These are phyloP conservation scores for Drosophila erecta DNA, from an alignment of 1,140 invertebrate genomes.

Conservation along the genomic window DNA sequence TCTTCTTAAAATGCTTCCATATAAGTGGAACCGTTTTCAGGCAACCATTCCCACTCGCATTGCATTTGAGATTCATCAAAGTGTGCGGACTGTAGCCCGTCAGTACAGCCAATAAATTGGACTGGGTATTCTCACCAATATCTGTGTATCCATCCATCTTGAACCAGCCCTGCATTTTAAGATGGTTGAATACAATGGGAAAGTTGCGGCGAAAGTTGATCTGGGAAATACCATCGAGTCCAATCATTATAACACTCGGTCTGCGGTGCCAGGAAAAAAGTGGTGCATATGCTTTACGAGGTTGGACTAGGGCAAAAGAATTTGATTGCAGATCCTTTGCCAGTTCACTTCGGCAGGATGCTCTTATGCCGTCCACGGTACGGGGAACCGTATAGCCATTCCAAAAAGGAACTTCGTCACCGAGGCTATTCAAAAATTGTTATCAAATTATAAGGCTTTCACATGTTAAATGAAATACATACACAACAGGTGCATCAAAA, in stretches of 20 bases:
- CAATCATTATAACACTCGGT: slow-evolving; percentile 88
- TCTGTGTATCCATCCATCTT: slow-evolving; percentile 85
- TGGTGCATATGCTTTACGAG: background rate
- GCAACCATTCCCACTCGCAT: slow-evolving; percentile 50
- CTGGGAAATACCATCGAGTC: slow-evolving; percentile 92
- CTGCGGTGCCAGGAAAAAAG: background rate
- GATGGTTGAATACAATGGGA: slow-evolving; percentile 88
- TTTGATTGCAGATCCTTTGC: slow-evolving; percentile 1
- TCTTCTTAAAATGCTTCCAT: slow-evolving; percentile 90
- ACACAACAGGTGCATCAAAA: background rate
- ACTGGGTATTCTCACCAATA: slow-evolving; percentile 89
- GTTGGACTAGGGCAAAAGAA: slow-evolving; percentile 14
- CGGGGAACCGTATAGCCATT: slow-evolving; percentile 8
- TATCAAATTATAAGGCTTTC: background rate
- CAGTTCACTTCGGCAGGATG: slow-evolving; percentile 1
- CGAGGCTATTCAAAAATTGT: background rate
- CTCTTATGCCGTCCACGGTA: background rate
- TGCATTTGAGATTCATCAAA: slow-evolving; percentile 86
- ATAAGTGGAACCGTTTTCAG: slow-evolving; percentile 85
- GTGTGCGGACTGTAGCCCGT: slow-evolving; percentile 87
- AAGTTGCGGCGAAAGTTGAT: slow-evolving; percentile 90
- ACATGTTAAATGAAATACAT: background rate
- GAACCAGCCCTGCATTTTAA: slow-evolving; percentile 86
- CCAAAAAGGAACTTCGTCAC: background rate
- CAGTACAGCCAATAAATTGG: slow-evolving; percentile 91